Base-by-base conservation (phyloP, 2,797 vertebrate genomes). In the Myiotriccus ornatus region DNA sequence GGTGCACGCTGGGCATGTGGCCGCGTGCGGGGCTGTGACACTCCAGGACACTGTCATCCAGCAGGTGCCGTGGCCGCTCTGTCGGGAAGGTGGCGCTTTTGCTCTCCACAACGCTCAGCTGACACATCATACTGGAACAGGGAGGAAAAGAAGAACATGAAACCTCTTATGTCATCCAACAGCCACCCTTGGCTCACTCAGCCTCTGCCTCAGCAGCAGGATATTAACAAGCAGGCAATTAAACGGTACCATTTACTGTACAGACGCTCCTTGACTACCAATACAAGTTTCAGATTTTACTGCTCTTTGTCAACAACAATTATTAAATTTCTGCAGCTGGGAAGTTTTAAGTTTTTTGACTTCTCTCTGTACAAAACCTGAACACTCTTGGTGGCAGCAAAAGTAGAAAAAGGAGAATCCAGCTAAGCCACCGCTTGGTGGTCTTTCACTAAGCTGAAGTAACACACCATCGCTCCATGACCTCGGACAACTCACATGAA, bases 11-110 rank as follows among this genome's bases (percentile, higher is more conserved):
- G 28, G 98, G 97, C 1, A 97, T 64, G 50, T 97, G 98, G 74
- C 97, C 97, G 28, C 98, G 98, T 65, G 97, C 98, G 0, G 99
- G 99, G 94, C 99, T 99, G 97, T 99, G 99, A 2, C 99, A 98
- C 97, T 99, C 99, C 93, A 99, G 96, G 94, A 99, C 99, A 8
- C 99, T 99, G 98, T 99, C 99, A 7, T 99, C 99, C 98, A 99
- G 98, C 92, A 99, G 98, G 95, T 99, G 99, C 91, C 99, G 98
- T 0, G 98, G 98, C 96, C 98, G 99, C 97, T 99, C 99, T 19
- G 98, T 98, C 37, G 99, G 98, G 93, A 99, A 99, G 7, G 99
- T 99, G 39, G 98, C 98, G 57, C 99, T 99, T 95, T 98, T 98
- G 98, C 99, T 99, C 94, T 99, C 99, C 75, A 98, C 98, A 83